Conservation (phyloP, 2,113 vertebrate species). For the Micronycteris hirsuta region DNA sequence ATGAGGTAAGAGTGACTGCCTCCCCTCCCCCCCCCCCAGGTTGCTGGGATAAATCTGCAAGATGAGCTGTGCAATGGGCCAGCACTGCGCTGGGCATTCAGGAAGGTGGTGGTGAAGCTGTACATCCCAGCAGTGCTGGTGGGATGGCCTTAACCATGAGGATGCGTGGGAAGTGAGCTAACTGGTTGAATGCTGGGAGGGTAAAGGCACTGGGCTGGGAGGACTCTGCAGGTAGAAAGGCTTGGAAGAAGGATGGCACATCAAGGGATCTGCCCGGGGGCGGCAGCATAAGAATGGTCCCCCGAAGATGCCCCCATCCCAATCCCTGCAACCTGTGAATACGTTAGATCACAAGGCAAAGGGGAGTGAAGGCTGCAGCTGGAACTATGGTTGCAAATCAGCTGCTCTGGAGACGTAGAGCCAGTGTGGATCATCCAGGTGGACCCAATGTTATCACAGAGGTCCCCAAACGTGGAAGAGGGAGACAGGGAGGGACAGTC, state of each 20-base stretch:
- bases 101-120: neutral
- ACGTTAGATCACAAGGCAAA: neutral
- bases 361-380: neutral
- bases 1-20: neutral
- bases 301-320: neutral
- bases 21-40: neutral
- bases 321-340: neutral
- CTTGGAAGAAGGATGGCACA: neutral
- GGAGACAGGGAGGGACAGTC: neutral
- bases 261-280: neutral
- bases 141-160: neutral
- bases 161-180: neutral
- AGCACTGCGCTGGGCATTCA: neutral
- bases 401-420: neutral
- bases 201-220: neutral
- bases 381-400: neutral
- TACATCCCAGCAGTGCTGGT: fast-evolving
- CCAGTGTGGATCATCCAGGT: neutral
- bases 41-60: neutral
- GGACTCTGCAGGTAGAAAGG: neutral
- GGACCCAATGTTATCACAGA: neutral
- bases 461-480: neutral
- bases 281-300: neutral
- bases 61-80: neutral
- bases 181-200: neutral